Percentiles rank a stretch among this genome's conserved stretches.
phyloP scores from a whole-genome alignment of 1,140 invertebrate genomes.

The Drosophila bifasciata region DNA sequence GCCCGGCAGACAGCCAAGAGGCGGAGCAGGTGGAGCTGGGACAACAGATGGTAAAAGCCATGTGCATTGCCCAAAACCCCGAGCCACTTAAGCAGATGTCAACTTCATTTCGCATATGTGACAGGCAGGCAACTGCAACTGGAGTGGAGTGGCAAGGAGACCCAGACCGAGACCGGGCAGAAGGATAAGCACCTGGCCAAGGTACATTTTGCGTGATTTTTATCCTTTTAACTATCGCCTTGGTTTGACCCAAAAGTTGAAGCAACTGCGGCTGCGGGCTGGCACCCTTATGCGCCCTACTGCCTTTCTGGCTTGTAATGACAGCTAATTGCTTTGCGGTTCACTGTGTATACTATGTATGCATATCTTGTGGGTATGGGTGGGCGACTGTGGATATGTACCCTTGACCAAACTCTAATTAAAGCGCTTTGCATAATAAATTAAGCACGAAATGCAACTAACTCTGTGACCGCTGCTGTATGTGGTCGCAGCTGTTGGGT shows the following conservation, averaged over 20 bases:
- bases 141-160: slow-evolving; percentile 2
- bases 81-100: slow-evolving; percentile 80
- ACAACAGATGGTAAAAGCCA: slow-evolving; percentile 50
- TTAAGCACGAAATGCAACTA: slow-evolving; percentile 42
- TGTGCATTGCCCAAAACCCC: slow-evolving; percentile 74
- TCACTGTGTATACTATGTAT: slow-evolving; percentile 71
- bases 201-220: slow-evolving; percentile 31
- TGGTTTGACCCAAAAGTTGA: slow-evolving; percentile 19
- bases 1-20: slow-evolving; percentile 54
- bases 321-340: slow-evolving; percentile 70
- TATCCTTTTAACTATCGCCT: not conserved
- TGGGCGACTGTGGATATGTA: slow-evolving; percentile 14
- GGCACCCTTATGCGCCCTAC: slow-evolving; percentile 38
- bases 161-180: too few relatives aligned
- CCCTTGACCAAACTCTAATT: slow-evolving; percentile 53
- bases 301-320: slow-evolving; percentile 44
- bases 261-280: slow-evolving; percentile 61
- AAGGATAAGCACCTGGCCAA: not conserved
- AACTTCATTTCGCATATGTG: slow-evolving; percentile 80
- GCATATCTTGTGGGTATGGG: too few relatives aligned
- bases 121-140: slow-evolving; percentile 32
- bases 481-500: slow-evolving; percentile 67
- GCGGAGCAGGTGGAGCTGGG: slow-evolving; percentile 19
- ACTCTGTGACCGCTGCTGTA: slow-evolving; percentile 35
- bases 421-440: slow-evolving; percentile 78